These are phyloP conservation scores for Naso thynnoides DNA, from an alignment of 2,797 vertebrate species.

Conservation along the genomic window DNA sequence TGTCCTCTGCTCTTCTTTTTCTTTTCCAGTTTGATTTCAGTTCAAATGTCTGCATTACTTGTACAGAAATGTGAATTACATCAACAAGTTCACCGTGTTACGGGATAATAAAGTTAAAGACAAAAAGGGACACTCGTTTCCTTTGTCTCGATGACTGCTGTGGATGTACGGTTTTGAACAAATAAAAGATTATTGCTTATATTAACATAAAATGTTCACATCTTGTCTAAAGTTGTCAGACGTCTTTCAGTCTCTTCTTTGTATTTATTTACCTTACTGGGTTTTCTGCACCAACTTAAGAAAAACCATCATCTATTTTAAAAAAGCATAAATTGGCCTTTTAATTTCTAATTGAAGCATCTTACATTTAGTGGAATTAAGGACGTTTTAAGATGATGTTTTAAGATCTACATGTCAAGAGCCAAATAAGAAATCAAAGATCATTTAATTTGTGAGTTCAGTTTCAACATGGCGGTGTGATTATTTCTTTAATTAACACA, in stretches of 20 bases:
- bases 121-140: slow-evolving; percentile 6
- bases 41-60: slow-evolving; percentile 37
- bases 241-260: neutral
- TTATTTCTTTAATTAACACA: too few relatives aligned
- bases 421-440: too few relatives aligned
- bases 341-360: too few relatives aligned
- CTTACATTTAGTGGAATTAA: too few relatives aligned
- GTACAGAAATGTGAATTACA: slow-evolving; percentile 52
- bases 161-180: neutral
- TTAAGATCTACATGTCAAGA: too few relatives aligned
- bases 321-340: neutral
- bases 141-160: slow-evolving; percentile 10
- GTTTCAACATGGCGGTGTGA: too few relatives aligned
- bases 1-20: slow-evolving; percentile 1
- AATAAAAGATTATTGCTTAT: neutral
- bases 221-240: neutral
- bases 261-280: neutral
- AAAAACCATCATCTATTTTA: too few relatives aligned
- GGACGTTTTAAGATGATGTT: too few relatives aligned
- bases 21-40: neutral
- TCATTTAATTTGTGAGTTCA: too few relatives aligned
- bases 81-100: slow-evolving; percentile 37
- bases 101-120: slow-evolving; percentile 45
- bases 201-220: neutral
- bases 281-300: neutral